Base-by-base conservation (phyloP, 2,888 invertebrate species). In the Sisyra terminalis region DNA sequence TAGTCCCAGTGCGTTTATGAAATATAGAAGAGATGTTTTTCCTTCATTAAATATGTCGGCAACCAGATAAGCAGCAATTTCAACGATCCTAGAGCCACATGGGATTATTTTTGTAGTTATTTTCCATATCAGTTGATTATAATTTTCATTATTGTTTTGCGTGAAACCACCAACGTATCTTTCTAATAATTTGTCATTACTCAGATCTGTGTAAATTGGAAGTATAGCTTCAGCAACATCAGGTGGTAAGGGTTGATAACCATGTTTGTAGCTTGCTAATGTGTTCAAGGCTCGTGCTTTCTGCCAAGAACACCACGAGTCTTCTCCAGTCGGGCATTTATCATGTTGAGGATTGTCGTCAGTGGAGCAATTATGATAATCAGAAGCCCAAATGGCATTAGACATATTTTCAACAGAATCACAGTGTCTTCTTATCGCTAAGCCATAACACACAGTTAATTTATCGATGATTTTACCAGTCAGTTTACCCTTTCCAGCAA, bases 101-200 rank as follows among this genome's bases (percentile, higher is more conserved):
- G n/a, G n/a, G n/a, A n/a, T n/a, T n/a, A n/a, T n/a, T n/a, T n/a
- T n/a, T n/a, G n/a, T n/a, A n/a, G n/a, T n/a, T n/a, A n/a, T n/a
- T n/a, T n/a, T n/a, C n/a, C n/a, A n/a, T n/a, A n/a, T n/a, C n/a
- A n/a, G n/a, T n/a, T n/a, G n/a, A n/a, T n/a, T n/a, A n/a, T n/a
- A n/a, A n/a, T n/a, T n/a, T 50, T 57, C 43, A 52, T n/a, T n/a
- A n/a, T n/a, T n/a, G n/a, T n/a, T n/a, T n/a, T n/a, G n/a, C n/a
- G n/a, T n/a, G n/a, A n/a, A 55, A 36, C 55, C 54, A 42, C 54
- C 55, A 40, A 55, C 46, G 48, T 53, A 56, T 43, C 53, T 31
- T 44, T 52, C 49, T 38, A 56, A 45, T 39, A 55, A 46, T 39
- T 47, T 44, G 17, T 53, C 49, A 9, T 52, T 50, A 31, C 51